Evolutionary conservation across 2,113 vertebrate species (phyloP), one percentile per base, ranked within the genome.

Genomic region (Geococcyx californianus): DNA sequence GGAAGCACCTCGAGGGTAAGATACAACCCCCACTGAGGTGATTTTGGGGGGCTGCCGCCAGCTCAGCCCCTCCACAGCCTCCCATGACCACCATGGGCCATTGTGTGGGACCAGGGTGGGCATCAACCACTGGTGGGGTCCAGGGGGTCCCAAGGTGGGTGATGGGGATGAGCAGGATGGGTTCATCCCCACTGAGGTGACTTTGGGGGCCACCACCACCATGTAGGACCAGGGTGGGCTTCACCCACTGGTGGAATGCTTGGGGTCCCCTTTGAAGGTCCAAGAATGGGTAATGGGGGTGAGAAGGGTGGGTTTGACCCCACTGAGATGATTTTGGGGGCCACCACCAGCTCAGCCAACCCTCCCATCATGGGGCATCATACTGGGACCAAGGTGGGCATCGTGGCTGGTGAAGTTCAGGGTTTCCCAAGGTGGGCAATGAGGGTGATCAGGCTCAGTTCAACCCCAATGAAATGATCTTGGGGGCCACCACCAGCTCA

Each of bases 1-100:
- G 44, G 67, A 69, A 81, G 70, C 73, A 40, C 25, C 23, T 36
- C 7, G 90, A 94, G 26, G 92, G 95, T 95, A 67, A 84, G 44
- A 7, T 45, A 18, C 16, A 16, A 11, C 44, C 44, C 44, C 17
- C 40, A 42, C 40, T 10, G 40, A 42, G 40, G n/a, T n/a, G n/a
- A n/a, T n/a, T 42, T 42, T 42, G 40, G 40, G 40, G 40, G 40
- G 40, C 40, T 13, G 13, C 40, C 40, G 13, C 13, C 40, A 42
- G 40, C 40, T 42, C 40, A 42, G 40, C 40, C 13, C 10, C 40
- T 42, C 40, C 40, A 42, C 40, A 42, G 40, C 40, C 40, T 11
- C 40, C 40, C 40, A 10, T 13, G 40, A 42, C 40, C 40, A 42
- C 40, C 40, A 13, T 42, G 40, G 40, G 40, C 10, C 40, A 42